These are phyloP conservation scores for Sicus ferrugineus DNA, from an alignment of 2,888 invertebrate genomes.

Conservation along the genomic window DNA sequence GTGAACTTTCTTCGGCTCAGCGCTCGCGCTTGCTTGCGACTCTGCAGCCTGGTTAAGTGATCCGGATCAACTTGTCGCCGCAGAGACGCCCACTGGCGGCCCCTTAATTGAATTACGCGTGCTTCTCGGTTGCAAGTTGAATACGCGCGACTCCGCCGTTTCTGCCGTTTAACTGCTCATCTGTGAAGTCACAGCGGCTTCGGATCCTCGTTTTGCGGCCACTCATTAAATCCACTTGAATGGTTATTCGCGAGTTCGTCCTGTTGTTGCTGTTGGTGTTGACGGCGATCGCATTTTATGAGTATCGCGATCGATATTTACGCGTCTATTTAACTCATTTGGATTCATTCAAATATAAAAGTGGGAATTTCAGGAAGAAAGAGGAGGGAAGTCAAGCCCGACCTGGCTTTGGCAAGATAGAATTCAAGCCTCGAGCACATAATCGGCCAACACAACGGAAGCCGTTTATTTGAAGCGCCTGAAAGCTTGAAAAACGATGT, in stretches of 20 bases:
- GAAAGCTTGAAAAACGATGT: no score
- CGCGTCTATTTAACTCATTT: conserved; percentile 4
- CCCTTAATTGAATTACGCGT: conserved; percentile 55
- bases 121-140: conserved; percentile 33
- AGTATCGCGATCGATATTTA: conserved; percentile 20
- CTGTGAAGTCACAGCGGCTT: no score
- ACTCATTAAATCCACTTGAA: no score
- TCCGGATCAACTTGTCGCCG: conserved; percentile 39
- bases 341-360: no score
- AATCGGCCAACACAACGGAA: no score
- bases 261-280: not conserved
- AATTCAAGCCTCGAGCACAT: no score
- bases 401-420: no score
- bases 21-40: conserved; percentile 4
- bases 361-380: no score
- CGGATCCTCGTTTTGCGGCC: no score
- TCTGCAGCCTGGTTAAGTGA: conserved; percentile 30
- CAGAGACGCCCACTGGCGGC: conserved; percentile 45
- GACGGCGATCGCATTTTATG: not conserved
- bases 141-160: conserved; percentile 12
- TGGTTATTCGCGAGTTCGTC: not conserved
- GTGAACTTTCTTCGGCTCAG: conserved; percentile 28
- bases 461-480: no score
- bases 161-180: not conserved
- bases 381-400: no score